Percentiles rank a stretch among this genome's conserved stretches.
Evolutionary conservation across 2,797 vertebrate species (phyloP).

Genomic region (Neomorphus geoffroyi): DNA sequence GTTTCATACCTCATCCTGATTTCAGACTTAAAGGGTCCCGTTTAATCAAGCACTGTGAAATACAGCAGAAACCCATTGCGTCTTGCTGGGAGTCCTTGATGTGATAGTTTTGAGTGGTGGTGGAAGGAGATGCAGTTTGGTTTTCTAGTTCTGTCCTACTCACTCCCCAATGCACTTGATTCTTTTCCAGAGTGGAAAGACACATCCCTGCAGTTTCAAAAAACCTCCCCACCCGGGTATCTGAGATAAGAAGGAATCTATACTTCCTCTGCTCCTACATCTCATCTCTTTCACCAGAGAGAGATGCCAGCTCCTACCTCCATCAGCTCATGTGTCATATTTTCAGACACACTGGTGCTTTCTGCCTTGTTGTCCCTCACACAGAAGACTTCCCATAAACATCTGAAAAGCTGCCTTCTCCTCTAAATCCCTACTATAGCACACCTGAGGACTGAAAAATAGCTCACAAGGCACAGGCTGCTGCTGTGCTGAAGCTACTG

Average conservation of each 20-base stretch:
- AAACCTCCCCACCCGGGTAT: not conserved
- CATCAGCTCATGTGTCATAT: not conserved
- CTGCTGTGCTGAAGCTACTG: accelerated
- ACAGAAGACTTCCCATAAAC: not conserved
- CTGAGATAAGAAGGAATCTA: not conserved
- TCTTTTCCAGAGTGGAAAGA: not conserved
- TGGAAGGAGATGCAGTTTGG: not conserved
- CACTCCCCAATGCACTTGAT: not conserved
- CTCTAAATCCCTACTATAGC: not conserved
- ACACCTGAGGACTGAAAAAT: not conserved
- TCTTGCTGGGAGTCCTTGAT: not conserved
- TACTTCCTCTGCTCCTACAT: not conserved
- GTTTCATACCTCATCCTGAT: not conserved
- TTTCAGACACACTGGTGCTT: not conserved
- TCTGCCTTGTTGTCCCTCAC: not conserved
- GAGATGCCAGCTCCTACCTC: not conserved
- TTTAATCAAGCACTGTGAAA: not conserved
- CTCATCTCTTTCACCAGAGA: not conserved
- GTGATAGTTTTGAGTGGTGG: not conserved
- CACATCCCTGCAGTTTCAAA: not conserved
- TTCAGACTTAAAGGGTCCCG: not conserved
- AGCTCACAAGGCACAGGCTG: not conserved
- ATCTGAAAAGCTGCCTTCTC: not conserved
- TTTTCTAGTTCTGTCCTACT: not conserved
- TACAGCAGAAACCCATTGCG: not conserved